These are phyloP conservation scores for Phataginus tricuspis DNA, from an alignment of 2,797 vertebrate species.

Conservation along the genomic window DNA sequence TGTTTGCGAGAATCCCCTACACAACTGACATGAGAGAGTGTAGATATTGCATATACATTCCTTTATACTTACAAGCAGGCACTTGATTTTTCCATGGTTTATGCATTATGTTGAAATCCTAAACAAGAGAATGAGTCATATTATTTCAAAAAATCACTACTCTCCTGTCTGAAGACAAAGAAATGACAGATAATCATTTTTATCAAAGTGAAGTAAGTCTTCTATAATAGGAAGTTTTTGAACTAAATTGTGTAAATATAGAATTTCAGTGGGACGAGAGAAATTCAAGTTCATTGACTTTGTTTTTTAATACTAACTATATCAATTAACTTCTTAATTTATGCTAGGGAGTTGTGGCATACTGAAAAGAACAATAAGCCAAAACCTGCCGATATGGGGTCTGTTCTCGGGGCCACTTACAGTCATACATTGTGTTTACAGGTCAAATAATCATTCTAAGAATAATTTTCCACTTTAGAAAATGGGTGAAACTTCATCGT, in stretches of 20 bases:
- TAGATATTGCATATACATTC: not conserved
- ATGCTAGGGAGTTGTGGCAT: not conserved
- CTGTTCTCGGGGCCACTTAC: not conserved
- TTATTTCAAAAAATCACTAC: not conserved
- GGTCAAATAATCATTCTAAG: not conserved
- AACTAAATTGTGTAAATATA: constrained; percentile 12
- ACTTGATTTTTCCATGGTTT: not conserved
- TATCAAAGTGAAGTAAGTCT: not conserved
- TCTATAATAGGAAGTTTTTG: not conserved
- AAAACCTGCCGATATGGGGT: not conserved
- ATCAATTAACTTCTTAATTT: constrained; percentile 31
- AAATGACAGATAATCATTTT: constrained; percentile 27
- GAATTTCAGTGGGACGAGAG: constrained; percentile 39
- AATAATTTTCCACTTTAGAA: not conserved
- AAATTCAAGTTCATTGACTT: not conserved
- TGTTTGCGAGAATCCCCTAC: not conserved
- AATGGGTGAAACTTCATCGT: not conserved
- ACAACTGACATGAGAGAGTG: not conserved
- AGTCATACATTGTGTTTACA: not conserved
- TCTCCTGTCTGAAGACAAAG: not conserved
- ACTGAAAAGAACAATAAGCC: not conserved
- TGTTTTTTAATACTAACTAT: not conserved
- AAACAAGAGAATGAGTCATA: not conserved
- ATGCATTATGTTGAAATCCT: not conserved
- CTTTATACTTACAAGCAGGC: not conserved